Evolutionary conservation across 2,797 vertebrate genomes (phyloP), one percentile per base, ranked within the genome.

Genomic region (Gymnopithys bicolor): DNA sequence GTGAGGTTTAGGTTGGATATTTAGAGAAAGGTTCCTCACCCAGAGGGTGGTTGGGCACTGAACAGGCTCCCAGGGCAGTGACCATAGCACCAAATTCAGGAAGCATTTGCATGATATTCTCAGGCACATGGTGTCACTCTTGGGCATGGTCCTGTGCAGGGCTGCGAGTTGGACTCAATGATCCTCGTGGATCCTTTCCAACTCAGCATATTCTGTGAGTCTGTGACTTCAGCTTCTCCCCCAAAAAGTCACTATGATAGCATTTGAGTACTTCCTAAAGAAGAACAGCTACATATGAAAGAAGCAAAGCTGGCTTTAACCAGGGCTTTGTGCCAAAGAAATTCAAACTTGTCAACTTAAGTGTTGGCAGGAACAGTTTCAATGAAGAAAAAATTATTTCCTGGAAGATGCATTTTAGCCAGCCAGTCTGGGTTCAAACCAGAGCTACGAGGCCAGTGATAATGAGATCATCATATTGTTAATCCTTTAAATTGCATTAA

Each of bases 281-380:
- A 74, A 59, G 22, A 70, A 55, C 8, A 70, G 56, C 24, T 68
- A 71, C 68, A 84, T 41, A 64, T 1, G 37, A 84, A 86, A 83
- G 58, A 58, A 81, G 43, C 14, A 78, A 88, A 93, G 73, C 39
- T 62, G 77, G 39, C 48, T 86, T 82, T 37, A 87, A 70, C 35
- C 11, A 71, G 66, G 59, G 68, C 41, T 69, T 73, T 35, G 30
- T 86, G 89, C 66, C 94, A 88, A 94, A 93, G 41, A 88, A 77
- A 90, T 82, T 87, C 41, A 49, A 76, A 66, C 30, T 4, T 52
- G 48, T 46, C 39, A 19, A 49, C 75, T 68, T 58, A 90, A 82
- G 39, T 55, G 55, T 30, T 93, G 90, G 91, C 74, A 94, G 70
- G 79, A 84, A 81, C 33, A 63, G 48, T 18, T 82, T 48, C 48